Base-by-base conservation (phyloP, 2,797 vertebrate species). In the Danio choprae region DNA sequence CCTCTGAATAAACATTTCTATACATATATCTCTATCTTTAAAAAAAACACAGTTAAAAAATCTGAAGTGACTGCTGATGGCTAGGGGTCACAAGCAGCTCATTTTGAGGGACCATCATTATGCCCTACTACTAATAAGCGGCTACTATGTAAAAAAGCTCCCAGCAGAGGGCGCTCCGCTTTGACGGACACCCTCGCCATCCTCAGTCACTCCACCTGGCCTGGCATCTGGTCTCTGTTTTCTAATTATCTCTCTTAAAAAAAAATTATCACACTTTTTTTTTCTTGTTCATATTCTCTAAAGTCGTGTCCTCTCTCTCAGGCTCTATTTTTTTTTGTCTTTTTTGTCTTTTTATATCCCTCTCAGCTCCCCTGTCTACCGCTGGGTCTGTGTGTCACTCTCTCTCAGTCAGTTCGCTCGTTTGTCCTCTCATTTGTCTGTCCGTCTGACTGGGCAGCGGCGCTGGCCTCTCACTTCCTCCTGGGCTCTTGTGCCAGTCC, bases 1-100 rank as follows among this genome's bases (percentile, higher is more conserved):
- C 91, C 92, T 94, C 92, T 94, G 93, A 92, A 94, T 94, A 94
- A 94, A 94, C 92, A 93, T 94, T 93, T 94, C 92, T 94, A 94
- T 95, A 94, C 92, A 94, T 95, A 95, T 92, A 94, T 90, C 88
- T 93, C 91, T 93, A 90, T 91, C 85, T 92, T 91, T 86, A 20
- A 81, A 88, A 91, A 86, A 86, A 85, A 71, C 12, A 80, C 91
- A 93, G 92, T 87, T 91, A 92, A 91, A 92, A 93, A 92, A 91
- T 88, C 87, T 87, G 88, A 91, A 92, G 90, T 93, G 92, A 90
- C 84, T 91, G 91, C 85, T 90, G 92, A 92, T 92, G 90, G 89
- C 86, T 88, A 88, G 89, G 85, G 87, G 87, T 87, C 84, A 83
- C 38, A 68, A 56, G 64, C 53, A n/a, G 63, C 58, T 77, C 38